phyloP scores from a whole-genome alignment of 2,888 invertebrate genomes.

The Spilarctia lutea region DNA sequence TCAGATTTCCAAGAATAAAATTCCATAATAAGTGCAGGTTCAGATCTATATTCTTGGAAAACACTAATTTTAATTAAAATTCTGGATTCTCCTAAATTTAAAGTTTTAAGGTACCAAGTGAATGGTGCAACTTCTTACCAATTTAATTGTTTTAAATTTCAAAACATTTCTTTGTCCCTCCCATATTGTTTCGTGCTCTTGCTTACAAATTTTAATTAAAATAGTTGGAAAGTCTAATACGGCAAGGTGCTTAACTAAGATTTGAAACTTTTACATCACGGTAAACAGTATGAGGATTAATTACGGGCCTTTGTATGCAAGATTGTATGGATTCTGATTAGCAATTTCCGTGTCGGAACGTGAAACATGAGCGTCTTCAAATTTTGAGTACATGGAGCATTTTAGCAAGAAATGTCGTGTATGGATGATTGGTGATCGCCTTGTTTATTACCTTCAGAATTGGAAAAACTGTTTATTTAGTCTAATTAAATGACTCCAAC shows the following conservation, averaged over 20 bases:
- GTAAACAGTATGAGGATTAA: constrained; percentile 49
- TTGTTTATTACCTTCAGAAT: neutral
- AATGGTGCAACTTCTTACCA: constrained; percentile 22
- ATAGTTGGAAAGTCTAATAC: constrained; percentile 46
- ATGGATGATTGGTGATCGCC: neutral
- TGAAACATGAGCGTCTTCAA: neutral
- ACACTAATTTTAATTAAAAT: neutral
- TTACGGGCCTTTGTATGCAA: constrained; percentile 38
- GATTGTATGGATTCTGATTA: constrained; percentile 10
- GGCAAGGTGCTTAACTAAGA: constrained; percentile 42
- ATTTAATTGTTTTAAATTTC: constrained; percentile 40
- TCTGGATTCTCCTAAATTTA: neutral
- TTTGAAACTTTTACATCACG: constrained; percentile 45
- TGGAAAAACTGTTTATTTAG: no score
- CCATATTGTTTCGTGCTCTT: constrained; percentile 40
- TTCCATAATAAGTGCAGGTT: neutral
- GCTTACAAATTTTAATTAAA: constrained; percentile 57
- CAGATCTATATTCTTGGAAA: neutral
- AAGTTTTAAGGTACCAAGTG: neutral
- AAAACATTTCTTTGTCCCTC: constrained; percentile 41
- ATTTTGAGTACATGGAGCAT: neutral
- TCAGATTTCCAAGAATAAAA: neutral
- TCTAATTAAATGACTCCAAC: no score
- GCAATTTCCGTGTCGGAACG: constrained; percentile 11
- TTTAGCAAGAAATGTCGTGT: neutral